Conservation (phyloP, 2,113 vertebrate genomes). For the Macrotis lagotis region DNA sequence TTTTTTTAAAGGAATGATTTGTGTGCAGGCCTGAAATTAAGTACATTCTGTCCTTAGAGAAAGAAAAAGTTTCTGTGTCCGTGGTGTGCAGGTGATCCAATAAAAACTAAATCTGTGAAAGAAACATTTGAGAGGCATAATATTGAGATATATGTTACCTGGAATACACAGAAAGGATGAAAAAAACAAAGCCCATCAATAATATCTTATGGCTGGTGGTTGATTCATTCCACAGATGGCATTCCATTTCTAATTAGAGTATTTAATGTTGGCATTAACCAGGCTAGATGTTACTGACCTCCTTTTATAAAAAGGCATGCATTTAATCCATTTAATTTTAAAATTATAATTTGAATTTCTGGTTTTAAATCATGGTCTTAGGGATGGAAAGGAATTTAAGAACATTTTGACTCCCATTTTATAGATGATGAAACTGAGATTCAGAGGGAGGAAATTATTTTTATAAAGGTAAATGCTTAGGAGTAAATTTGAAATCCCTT, state of each 20-base stretch:
- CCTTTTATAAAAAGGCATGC: background rate
- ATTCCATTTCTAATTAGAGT: conserved; percentile 73
- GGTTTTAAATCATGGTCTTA: background rate
- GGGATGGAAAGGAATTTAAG: background rate
- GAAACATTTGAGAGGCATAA: conserved; percentile 39
- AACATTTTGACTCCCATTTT: background rate
- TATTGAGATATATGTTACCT: conserved; percentile 23
- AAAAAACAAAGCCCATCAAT: background rate
- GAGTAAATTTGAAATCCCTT: background rate
- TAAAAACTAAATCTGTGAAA: conserved; percentile 35
- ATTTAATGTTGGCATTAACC: conserved; percentile 61
- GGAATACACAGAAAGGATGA: background rate
- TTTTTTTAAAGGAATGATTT: background rate
- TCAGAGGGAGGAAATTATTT: background rate
- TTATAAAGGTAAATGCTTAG: background rate
- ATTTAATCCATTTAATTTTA: background rate
- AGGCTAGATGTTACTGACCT: conserved; percentile 51
- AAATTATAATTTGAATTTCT: conserved; percentile 11
- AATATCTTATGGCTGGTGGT: conserved; percentile 24
- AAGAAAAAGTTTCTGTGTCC: conserved; percentile 36
- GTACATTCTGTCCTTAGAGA: conserved; percentile 39
- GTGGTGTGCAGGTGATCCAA: conserved; percentile 43
- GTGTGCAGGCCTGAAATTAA: background rate
- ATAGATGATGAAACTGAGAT: background rate
- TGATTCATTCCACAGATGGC: conserved; percentile 69